These are phyloP conservation scores for Nemotelus nigrinus DNA, from an alignment of 2,888 invertebrate species.

Conservation along the genomic window DNA sequence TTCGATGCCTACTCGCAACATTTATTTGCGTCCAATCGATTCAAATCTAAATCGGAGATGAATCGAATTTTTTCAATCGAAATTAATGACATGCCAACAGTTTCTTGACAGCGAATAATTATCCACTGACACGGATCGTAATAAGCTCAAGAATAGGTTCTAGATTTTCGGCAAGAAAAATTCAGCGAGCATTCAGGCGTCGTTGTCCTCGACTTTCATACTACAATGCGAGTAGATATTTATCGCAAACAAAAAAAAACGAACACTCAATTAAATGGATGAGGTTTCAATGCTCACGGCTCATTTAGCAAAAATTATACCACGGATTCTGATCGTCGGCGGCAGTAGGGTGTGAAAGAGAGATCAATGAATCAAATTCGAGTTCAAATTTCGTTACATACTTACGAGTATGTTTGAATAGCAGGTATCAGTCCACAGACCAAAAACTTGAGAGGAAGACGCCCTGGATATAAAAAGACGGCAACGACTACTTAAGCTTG, in stretches of 20 bases:
- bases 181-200: neutral
- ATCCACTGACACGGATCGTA: conserved; percentile 38
- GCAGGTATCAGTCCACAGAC: too few species aligned
- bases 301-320: too few species aligned
- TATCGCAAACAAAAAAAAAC: neutral
- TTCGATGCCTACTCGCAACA: too few species aligned
- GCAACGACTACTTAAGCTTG: too few species aligned
- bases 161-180: neutral
- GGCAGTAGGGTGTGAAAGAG: neutral
- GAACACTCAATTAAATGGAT: neutral
- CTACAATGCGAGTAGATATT: neutral
- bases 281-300: neutral
- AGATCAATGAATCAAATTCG: neutral
- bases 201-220: neutral
- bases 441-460: too few species aligned
- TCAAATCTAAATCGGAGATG: neutral
- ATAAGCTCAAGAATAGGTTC: conserved; percentile 28
- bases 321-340: too few species aligned
- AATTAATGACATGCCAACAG: conserved; percentile 26
- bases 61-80: conserved; percentile 14
- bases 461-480: too few species aligned
- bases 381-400: neutral
- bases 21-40: too few species aligned
- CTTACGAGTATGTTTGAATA: neutral
- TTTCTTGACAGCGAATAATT: conserved; percentile 36